Base-by-base conservation (phyloP, 2,888 invertebrate species). In the Coelinius sp. region DNA sequence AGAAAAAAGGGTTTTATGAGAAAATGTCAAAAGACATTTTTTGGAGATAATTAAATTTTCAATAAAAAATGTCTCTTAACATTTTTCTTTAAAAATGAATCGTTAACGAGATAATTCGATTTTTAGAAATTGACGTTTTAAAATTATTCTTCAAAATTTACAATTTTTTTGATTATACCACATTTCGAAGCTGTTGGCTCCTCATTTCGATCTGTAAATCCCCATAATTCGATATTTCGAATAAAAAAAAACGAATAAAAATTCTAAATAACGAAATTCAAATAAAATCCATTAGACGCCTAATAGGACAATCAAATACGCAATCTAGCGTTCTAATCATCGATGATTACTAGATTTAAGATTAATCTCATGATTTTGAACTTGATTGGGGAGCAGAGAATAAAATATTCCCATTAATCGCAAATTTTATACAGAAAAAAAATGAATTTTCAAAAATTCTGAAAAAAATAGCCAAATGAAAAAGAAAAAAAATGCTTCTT, bases 221-320 rank as follows among this genome's bases (percentile, higher is more conserved):
- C 31, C 31, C 56, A 56, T 56, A 4, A 3, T 46, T 46, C 46
- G 46, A 46, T 17, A n/a, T 24, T 52, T 52, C 52, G 52, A 52
- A 6, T 1, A 2, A 46, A 46, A 46, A 46, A 12, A 24, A 52
- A 12, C 41, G 41, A 41, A 35, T 1, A 20, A 49, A 56, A 56
- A 56, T 56, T 56, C 31, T 56, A 56, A 56, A 56, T n/a, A 14
- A 20, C 17, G 20, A 49, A 31, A 56, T 17, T n/a, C 31, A 31
- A 17, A 6, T n/a, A 56, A 31, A 27, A 56, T 25, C 31, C 56
- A 56, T 56, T 56, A 56, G 56, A 56, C 31, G 56, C 56, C 67
- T 71, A 49, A 52, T 71, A 72, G 71, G 72, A 72, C 72, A 72
- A 72, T 72, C 72, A 68, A 66, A 56, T 56, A 10, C 56, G 31